These are phyloP conservation scores for Gambelia wislizenii DNA, from an alignment of 2,797 vertebrate species.

Conservation along the genomic window DNA sequence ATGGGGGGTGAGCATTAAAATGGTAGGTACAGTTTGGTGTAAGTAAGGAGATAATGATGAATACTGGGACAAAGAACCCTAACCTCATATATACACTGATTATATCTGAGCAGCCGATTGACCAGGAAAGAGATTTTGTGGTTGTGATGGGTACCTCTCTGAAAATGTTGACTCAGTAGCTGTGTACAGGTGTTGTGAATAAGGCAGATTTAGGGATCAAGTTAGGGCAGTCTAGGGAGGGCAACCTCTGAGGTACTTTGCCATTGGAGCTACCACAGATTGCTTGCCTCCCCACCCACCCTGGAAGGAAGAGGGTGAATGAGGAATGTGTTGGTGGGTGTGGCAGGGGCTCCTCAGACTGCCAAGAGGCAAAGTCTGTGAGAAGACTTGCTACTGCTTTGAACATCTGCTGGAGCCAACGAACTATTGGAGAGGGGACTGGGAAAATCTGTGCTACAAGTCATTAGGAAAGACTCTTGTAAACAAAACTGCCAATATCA, in stretches of 20 bases:
- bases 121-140: not conserved
- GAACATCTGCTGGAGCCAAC: not conserved
- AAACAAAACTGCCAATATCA: not conserved
- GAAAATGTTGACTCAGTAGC: not conserved
- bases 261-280: too few relatives aligned
- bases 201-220: not conserved
- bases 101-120: not conserved
- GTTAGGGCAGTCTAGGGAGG: too few relatives aligned
- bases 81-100: not conserved
- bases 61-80: not conserved
- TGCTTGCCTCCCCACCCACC: too few relatives aligned
- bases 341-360: too few relatives aligned
- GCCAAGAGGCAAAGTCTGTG: too few relatives aligned
- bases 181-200: not conserved
- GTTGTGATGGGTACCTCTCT: not conserved
- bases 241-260: too few relatives aligned
- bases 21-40: not conserved
- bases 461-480: not conserved
- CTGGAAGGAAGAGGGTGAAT: too few relatives aligned
- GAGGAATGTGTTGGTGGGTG: too few relatives aligned
- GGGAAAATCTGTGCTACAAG: too few relatives aligned
- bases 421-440: not conserved
- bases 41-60: not conserved
- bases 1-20: not conserved
- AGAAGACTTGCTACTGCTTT: too few relatives aligned